Base-by-base conservation (phyloP, 1,140 invertebrate genomes). In the Carposina sasakii region DNA sequence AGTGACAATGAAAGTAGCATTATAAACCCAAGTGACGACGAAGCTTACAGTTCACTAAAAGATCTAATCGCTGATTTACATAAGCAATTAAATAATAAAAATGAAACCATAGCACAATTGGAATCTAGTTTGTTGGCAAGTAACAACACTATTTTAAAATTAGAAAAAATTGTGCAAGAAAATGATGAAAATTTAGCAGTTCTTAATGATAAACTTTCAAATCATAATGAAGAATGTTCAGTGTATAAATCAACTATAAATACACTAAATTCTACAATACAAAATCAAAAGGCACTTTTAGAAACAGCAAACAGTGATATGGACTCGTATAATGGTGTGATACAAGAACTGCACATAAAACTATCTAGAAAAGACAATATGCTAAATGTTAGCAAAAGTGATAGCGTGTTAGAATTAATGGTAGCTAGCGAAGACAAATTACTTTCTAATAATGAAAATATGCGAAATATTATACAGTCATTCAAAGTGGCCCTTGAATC, bases 381-480 rank as follows among this genome's bases (percentile, higher is more conserved):
- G 30, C 20, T 36, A 9, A 51, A 39, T 17, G 6, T 66, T 6
- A 52, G 49, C 30, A 37, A 73, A 22, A 55, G 54, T 46, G 67
- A 74, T 12, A 53, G 12, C 31, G 40, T 62, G 30, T 34, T 81
- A 33, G 63, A 74, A 50, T 52, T 36, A 22, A 69, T 83, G 63
- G 59, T 79, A 30, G 49, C 48, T 9, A 75, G 68, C 44, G 79
- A 83, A 63, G 64, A 76, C 53, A 61, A 64, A 12, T 62, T 76
- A 46, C 62, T 75, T 31, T 63, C 74, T n/a, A 83, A 73, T 56
- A 77, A 77, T 51, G 76, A 81, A 54, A 81, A 83, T 50, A 67
- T 83, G 31, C 68, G 58, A 49, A 81, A 79, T 52, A 62, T 79
- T 37, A 67, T 76, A 39, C 55, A 67, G 5, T 63, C 62, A 16